Evolutionary conservation across 2,888 invertebrate genomes (phyloP).

Genomic region (Crocallis elinguaria): DNA sequence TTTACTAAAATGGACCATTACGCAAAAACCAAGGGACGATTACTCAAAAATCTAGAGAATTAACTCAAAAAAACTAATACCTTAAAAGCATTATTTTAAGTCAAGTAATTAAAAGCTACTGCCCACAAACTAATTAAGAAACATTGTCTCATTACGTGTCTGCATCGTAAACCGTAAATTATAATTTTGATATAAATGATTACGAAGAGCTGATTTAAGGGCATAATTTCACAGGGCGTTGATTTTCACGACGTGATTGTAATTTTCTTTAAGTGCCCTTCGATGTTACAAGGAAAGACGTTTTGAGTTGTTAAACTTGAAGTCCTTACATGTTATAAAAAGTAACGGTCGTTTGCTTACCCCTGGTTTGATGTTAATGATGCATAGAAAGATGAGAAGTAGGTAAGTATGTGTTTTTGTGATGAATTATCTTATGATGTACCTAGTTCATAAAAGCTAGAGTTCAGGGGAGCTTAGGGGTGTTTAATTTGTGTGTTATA

Average conservation of each 20-base stretch:
- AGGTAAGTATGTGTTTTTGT: too few relatives aligned
- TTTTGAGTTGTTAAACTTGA: background rate
- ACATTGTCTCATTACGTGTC: conserved; percentile 4
- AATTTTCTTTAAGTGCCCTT: conserved; percentile 26
- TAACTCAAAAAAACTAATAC: background rate
- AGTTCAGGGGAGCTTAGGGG: too few relatives aligned
- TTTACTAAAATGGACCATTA: too few relatives aligned
- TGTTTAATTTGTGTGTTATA: too few relatives aligned
- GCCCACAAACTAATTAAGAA: conserved; percentile 1
- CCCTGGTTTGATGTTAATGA: too few relatives aligned
- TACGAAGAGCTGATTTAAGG: conserved; percentile 31
- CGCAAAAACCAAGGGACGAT: too few relatives aligned
- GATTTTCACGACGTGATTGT: conserved; percentile 42
- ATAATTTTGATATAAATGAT: conserved; percentile 30
- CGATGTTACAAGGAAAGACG: conserved; percentile 26
- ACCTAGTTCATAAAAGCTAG: too few relatives aligned
- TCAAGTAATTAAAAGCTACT: background rate
- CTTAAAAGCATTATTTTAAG: background rate
- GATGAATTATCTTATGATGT: too few relatives aligned
- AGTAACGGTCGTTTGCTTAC: too few relatives aligned
- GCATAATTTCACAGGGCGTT: conserved; percentile 45
- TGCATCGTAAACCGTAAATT: conserved; percentile 28
- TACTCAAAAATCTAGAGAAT: too few relatives aligned
- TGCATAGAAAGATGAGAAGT: too few relatives aligned
- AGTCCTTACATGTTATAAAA: background rate